Base-by-base conservation (phyloP, 2,797 vertebrate species). In the Coendou prehensilis region DNA sequence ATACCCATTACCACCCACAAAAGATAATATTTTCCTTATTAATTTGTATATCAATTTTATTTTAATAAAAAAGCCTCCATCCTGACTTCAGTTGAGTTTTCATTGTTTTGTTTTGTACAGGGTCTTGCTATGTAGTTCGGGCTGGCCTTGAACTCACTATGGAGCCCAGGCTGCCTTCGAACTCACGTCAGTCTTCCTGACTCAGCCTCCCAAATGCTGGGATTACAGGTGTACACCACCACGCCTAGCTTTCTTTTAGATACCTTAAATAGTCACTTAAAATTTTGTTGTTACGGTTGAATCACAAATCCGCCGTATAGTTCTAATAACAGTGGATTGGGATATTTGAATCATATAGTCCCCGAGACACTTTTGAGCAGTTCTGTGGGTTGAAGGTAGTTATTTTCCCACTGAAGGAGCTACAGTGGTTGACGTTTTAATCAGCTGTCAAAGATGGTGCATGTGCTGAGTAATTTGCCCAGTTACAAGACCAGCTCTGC, bases 401-500 rank as follows among this genome's bases (percentile, higher is more conserved):
- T 67, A 45, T 89, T 86, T 95, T 96, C 73, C 89, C 22, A 88
- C 41, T 87, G 64, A 81, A 91, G 91, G 79, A 91, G 30, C 52
- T 81, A 57, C 41, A n/a, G 1, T 54, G 54, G 54, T 92, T 94
- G 63, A n/a, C 54, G 61, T 64, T 80, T 94, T 87, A 86, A 57
- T 83, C 86, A 90, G 11, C 20, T 81, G 50, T 87, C 23, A 37
- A 92, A 59, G 82, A 54, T n/a, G 20, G 52, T 73, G 5, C 92
- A 59, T 54, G 1, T 64, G 18, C 78, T 80, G 3, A 59, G 6
- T 50, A 30, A 57, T 11, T 11, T 3, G 5, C 61, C 64, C 33
- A 2, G 7, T 91, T 33, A 78, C 13, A 78, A 33, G 75, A 75
- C 73, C 23, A 37, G n/a, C 13, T 91, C 17, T 7, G 0, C n/a